Percentiles rank a stretch among this genome's conserved stretches.
Evolutionary conservation across 2,888 invertebrate species (phyloP).

Genomic region (Pammene fasciana): DNA sequence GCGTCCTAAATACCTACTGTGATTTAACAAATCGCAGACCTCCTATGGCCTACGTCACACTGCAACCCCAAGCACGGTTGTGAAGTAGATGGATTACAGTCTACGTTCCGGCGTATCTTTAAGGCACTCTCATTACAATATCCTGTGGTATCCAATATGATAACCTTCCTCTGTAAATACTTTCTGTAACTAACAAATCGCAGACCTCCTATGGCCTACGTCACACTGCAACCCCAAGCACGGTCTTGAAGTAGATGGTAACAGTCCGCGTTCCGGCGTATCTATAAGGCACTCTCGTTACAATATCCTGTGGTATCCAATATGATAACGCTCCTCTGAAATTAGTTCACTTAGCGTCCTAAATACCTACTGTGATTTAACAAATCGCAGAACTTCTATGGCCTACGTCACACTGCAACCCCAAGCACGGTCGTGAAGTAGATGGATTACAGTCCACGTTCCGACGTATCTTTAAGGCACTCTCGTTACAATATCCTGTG

Average conservation of each 20-base stretch:
- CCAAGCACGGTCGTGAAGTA: slow-evolving; percentile 70
- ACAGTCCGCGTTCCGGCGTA: slow-evolving; percentile 59
- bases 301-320: slow-evolving; percentile 1
- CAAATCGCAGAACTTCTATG: slow-evolving; percentile 37
- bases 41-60: slow-evolving; percentile 42
- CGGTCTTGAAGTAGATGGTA: slow-evolving; percentile 79
- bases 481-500: slow-evolving; percentile 3
- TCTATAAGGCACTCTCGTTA: slow-evolving; percentile 8
- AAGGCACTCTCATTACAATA: slow-evolving; percentile 9
- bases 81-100: slow-evolving; percentile 80
- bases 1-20: no score
- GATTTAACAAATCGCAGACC: slow-evolving; percentile 4
- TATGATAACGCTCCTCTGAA: neutral
- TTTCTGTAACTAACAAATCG: neutral
- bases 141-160: slow-evolving; percentile 3
- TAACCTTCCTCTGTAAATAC: neutral
- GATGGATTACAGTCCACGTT: slow-evolving; percentile 77
- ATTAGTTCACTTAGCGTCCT: neutral
- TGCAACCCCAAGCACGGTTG: slow-evolving; percentile 55
- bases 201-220: slow-evolving; percentile 41
- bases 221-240: slow-evolving; percentile 49
- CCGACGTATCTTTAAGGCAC: slow-evolving; percentile 18
- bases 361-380: neutral
- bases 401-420: slow-evolving; percentile 42
- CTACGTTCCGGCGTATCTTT: slow-evolving; percentile 52